A percentile compares a stretch with the other conserved stretches of the same genome.
These are phyloP conservation scores for Bryconaethiops microstoma DNA, from an alignment of 2,797 vertebrate species.

Conservation along the genomic window DNA sequence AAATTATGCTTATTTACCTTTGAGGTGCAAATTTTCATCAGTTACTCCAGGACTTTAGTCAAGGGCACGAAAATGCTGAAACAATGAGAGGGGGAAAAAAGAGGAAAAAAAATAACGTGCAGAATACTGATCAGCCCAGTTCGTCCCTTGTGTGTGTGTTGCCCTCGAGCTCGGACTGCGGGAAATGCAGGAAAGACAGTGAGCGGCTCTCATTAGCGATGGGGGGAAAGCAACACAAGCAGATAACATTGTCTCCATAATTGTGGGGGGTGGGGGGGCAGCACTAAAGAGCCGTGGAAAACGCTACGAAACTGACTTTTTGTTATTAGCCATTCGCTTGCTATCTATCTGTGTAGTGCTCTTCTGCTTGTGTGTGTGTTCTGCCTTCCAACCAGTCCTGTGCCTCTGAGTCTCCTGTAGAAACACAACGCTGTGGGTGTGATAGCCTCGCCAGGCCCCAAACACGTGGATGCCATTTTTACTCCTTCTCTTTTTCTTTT, in stretches of 20 bases:
- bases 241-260: constrained; percentile 38
- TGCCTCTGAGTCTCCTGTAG: not conserved
- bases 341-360: not conserved
- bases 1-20: constrained; percentile 54
- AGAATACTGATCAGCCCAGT: constrained; percentile 56
- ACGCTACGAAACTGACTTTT: not conserved
- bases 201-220: constrained; percentile 50
- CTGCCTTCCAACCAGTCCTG: constrained; percentile 11
- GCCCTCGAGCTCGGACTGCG: constrained; percentile 50
- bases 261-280: not conserved
- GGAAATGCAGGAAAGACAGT: constrained; percentile 37
- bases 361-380: not conserved
- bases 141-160: constrained; percentile 45
- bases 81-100: constrained; percentile 35
- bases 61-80: constrained; percentile 54
- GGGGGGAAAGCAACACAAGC: constrained; percentile 6
- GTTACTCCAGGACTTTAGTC: constrained; percentile 39
- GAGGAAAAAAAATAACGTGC: constrained; percentile 12
- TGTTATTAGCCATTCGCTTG: not conserved
- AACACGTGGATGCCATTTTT: constrained; percentile 2
- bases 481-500: constrained; percentile 34
- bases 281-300: constrained; percentile 1
- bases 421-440: not conserved
- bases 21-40: constrained; percentile 42
- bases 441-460: not conserved